phyloP scores from a whole-genome alignment of 2,113 vertebrate species.

The Riparia riparia region DNA sequence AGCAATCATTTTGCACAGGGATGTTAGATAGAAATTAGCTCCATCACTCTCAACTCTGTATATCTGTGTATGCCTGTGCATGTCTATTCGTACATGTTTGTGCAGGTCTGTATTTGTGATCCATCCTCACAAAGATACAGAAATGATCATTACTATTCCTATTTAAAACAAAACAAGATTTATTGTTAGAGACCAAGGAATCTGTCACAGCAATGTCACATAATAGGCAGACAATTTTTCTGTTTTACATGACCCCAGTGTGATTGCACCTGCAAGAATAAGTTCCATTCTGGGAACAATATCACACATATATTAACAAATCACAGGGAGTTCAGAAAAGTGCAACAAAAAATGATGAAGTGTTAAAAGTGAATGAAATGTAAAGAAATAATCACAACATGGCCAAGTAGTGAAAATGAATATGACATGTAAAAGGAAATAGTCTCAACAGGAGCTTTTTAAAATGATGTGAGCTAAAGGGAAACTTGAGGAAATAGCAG shows the following conservation, averaged over 20 bases:
- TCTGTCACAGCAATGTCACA: neutral
- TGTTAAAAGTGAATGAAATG: neutral
- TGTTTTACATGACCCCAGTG: neutral
- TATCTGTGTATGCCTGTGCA: neutral
- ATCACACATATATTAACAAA: conserved; percentile 13
- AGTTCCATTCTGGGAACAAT: neutral
- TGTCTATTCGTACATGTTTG: neutral
- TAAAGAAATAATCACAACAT: neutral
- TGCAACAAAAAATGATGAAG: neutral
- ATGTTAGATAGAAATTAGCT: neutral
- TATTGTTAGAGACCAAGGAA: neutral
- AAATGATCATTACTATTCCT: neutral
- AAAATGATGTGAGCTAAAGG: neutral
- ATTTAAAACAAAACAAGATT: neutral
- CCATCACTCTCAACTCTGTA: neutral
- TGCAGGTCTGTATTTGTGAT: neutral
- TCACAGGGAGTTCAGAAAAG: neutral
- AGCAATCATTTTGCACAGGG: neutral
- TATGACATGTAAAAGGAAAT: neutral
- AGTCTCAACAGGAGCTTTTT: neutral
- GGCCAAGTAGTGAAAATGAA: neutral
- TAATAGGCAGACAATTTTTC: neutral
- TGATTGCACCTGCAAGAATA: neutral
- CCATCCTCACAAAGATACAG: neutral
- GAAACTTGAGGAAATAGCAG: neutral